Conservation (phyloP, 2,797 vertebrate genomes). For the Poecilia gillii region DNA sequence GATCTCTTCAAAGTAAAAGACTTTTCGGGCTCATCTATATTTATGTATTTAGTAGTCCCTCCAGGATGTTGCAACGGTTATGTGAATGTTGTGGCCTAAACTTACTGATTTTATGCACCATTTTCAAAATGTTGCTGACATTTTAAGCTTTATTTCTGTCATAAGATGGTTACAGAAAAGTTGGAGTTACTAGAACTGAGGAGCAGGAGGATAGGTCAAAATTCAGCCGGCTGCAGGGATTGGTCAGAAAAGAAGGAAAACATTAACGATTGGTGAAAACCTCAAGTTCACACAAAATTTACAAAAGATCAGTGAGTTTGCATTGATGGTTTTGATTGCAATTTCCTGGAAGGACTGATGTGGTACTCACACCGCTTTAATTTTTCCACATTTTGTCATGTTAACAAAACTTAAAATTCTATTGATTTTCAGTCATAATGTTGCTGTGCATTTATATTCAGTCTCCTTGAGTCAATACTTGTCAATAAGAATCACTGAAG, state of each 20-base stretch:
- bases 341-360: too few species aligned
- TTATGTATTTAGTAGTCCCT: not conserved
- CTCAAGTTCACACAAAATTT: not conserved
- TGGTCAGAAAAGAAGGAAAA: not conserved
- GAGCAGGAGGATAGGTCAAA: not conserved
- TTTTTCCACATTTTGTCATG: not conserved
- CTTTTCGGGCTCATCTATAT: constrained; percentile 7
- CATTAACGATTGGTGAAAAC: not conserved
- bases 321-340: too few species aligned
- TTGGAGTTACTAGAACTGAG: not conserved
- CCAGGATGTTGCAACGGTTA: not conserved
- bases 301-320: too few species aligned
- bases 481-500: not conserved
- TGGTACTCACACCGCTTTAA: not conserved
- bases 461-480: not conserved
- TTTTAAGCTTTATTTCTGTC: not conserved
- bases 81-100: not conserved
- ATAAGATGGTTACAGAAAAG: not conserved
- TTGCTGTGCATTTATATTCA: not conserved
- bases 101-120: not conserved
- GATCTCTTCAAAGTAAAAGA: constrained; percentile 18
- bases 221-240: not conserved
- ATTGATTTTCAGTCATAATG: not conserved
- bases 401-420: not conserved
- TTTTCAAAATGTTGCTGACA: not conserved